Conservation (phyloP, 2,888 invertebrate genomes). For the Tiliacea citrago region DNA sequence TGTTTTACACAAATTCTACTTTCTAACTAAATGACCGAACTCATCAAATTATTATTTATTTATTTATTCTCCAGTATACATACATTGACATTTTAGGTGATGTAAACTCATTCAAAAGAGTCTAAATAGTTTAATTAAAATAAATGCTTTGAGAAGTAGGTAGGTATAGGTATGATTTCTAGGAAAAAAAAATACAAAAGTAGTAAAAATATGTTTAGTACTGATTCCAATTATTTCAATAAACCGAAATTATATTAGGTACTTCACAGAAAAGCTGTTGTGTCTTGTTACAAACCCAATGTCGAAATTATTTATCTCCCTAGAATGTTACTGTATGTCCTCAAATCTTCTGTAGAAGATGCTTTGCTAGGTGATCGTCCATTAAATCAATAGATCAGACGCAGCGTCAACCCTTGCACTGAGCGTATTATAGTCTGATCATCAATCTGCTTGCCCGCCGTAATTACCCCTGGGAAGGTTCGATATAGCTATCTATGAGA, state of each 20-base stretch:
- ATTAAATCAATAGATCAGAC: constrained; percentile 12
- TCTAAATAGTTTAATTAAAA: neutral
- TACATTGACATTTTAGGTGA: neutral
- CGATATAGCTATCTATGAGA: constrained; percentile 19
- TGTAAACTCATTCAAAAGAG: neutral
- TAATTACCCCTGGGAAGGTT: constrained; percentile 53
- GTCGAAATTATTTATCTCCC: neutral
- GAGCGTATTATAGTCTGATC: constrained; percentile 24
- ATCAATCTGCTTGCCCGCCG: constrained; percentile 41
- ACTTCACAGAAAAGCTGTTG: neutral
- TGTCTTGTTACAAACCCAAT: neutral
- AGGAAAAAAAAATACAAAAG: neutral
- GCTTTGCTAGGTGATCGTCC: neutral
- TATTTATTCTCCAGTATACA: neutral
- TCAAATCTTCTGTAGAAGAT: neutral
- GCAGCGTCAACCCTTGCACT: constrained; percentile 13
- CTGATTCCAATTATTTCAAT: neutral
- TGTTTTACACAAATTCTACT: neutral
- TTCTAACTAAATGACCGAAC: neutral
- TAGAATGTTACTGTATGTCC: neutral
- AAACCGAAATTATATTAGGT: neutral
- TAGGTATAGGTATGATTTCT: neutral
- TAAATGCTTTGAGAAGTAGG: neutral
- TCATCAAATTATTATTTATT: neutral
- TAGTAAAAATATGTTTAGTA: neutral